A percentile compares a stretch with the other conserved stretches of the same genome.
Evolutionary conservation across 2,888 invertebrate species (phyloP).

Genomic region (Cheilosia soror): DNA sequence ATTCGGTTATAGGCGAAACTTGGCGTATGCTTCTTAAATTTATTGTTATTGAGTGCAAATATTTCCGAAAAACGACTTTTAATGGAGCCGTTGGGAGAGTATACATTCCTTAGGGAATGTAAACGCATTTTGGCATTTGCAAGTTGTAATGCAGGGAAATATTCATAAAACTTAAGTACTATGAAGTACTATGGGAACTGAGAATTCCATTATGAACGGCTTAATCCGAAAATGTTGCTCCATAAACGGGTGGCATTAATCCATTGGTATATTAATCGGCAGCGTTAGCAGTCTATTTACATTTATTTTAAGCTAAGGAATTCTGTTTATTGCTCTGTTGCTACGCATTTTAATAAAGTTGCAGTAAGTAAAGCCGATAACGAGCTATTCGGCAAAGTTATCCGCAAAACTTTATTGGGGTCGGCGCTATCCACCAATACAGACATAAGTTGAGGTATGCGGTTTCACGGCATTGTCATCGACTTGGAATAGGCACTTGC

Average conservation of each 20-base stretch:
- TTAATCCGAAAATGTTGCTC: neutral
- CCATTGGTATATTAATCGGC: neutral
- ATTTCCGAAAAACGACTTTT: slow-evolving; percentile 16
- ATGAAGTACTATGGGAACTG: neutral
- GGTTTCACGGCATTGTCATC: too few species aligned
- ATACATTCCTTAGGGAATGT: neutral
- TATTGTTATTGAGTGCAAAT: slow-evolving; percentile 13
- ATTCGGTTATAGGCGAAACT: slow-evolving; percentile 3
- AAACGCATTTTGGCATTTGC: slow-evolving; percentile 13
- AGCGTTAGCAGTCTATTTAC: neutral
- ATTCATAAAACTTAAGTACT: slow-evolving; percentile 38
- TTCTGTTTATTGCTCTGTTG: neutral
- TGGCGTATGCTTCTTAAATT: slow-evolving; percentile 18
- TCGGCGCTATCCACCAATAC: too few species aligned
- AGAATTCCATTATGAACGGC: slow-evolving; percentile 8
- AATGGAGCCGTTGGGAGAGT: slow-evolving; percentile 12
- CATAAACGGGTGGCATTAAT: neutral
- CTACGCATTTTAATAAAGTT: too few species aligned
- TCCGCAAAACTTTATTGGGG: too few species aligned
- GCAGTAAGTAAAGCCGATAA: too few species aligned
- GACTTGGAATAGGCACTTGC: too few species aligned
- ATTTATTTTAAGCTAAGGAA: neutral
- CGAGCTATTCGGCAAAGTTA: too few species aligned
- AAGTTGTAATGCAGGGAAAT: slow-evolving; percentile 44
- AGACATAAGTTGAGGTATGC: too few species aligned